Percentiles rank a stretch among this genome's conserved stretches.
Evolutionary conservation across 2,113 vertebrate species (phyloP).

Genomic region (Lanius ludovicianus): DNA sequence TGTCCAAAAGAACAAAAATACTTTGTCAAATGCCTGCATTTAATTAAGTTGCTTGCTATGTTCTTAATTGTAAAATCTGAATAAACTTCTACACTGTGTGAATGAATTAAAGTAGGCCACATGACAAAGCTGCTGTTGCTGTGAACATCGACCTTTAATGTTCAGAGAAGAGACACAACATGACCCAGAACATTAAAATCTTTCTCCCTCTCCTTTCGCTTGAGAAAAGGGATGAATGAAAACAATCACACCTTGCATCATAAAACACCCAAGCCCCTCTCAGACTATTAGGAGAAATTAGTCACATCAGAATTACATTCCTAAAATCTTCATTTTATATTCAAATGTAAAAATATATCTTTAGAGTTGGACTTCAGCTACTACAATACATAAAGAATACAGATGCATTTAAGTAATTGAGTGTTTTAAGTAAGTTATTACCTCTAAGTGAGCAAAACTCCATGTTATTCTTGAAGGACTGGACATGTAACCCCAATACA

Average conservation of each 20-base stretch:
- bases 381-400: not conserved
- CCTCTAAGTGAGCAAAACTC: not conserved
- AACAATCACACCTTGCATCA: not conserved
- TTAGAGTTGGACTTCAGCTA: not conserved
- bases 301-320: not conserved
- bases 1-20: not conserved
- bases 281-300: not conserved
- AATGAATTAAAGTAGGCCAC: not conserved
- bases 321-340: not conserved
- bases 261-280: not conserved
- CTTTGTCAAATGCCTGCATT: not conserved
- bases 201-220: not conserved
- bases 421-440: not conserved
- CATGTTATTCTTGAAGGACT: not conserved
- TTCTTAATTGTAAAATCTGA: not conserved
- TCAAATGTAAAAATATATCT: not conserved
- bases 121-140: not conserved
- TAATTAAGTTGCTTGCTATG: not conserved
- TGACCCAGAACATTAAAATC: not conserved
- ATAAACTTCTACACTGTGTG: not conserved
- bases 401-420: not conserved
- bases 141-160: not conserved
- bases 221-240: not conserved
- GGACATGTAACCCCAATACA: accelerated
- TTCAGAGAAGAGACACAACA: not conserved